Conservation (phyloP, 2,797 vertebrate genomes). For the Cossypha niveicapilla region DNA sequence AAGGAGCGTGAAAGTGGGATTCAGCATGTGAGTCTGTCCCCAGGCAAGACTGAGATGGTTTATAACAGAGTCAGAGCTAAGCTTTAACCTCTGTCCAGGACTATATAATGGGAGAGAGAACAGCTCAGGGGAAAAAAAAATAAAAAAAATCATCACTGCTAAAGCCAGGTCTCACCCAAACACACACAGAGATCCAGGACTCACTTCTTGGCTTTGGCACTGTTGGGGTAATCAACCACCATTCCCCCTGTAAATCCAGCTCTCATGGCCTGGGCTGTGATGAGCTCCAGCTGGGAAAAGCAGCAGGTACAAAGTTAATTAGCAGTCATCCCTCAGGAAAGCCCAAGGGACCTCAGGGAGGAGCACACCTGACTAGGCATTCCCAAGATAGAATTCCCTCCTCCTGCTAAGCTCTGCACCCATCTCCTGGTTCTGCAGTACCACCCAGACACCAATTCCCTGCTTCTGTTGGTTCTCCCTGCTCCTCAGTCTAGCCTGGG, state of each 20-base stretch:
- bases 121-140: not conserved
- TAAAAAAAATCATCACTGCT: not conserved
- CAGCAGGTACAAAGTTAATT: not conserved
- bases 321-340: not conserved
- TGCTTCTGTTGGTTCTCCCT: not conserved
- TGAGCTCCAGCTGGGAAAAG: conserved; percentile 86
- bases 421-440: not conserved
- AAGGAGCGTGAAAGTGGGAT: not conserved
- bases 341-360: not conserved
- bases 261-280: conserved; percentile 90
- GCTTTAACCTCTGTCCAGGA: not conserved
- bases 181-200: conserved; percentile 8
- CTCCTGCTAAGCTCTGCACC: not conserved
- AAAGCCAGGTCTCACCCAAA: not conserved
- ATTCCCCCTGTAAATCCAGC: conserved; percentile 94
- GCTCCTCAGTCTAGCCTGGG: not conserved
- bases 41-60: not conserved
- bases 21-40: not conserved
- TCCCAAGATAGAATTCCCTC: not conserved
- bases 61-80: not conserved
- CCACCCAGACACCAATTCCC: not conserved
- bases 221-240: conserved; percentile 98
- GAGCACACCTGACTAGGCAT: rapidly evolving
- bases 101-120: not conserved
- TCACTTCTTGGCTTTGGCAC: conserved; percentile 95